Conservation (phyloP, 2,888 invertebrate genomes). For the Chrysomela aeneicollis region DNA sequence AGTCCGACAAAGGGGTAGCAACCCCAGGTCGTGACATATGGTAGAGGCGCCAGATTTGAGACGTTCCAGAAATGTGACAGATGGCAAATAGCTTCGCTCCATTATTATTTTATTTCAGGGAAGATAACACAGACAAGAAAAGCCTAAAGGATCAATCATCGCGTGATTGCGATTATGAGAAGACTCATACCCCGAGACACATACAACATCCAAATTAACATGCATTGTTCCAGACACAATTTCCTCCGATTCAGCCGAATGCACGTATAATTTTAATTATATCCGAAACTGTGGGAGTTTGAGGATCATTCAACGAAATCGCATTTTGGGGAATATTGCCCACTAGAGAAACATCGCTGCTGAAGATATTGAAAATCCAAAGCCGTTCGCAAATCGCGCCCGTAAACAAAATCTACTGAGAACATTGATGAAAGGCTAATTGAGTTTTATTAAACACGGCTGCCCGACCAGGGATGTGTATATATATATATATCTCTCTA, state of each 20-base stretch:
- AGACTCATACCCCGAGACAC: background rate
- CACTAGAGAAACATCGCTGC: constrained; percentile 35
- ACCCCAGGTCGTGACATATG: too few species aligned
- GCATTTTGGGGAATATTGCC: constrained; percentile 32
- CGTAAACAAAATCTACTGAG: constrained; percentile 43
- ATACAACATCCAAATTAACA: constrained; percentile 13
- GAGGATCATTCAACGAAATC: constrained; percentile 30
- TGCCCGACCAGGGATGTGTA: constrained; percentile 9
- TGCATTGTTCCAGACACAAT: constrained; percentile 19
- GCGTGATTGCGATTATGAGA: too few species aligned
- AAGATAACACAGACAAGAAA: too few species aligned
- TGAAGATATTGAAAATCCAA: constrained; percentile 42
- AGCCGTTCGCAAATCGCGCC: constrained; percentile 41
- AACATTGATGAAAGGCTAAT: constrained; percentile 45
- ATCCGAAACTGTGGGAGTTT: constrained; percentile 19
- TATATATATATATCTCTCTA: too few species aligned
- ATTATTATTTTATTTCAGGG: too few species aligned
- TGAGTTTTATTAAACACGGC: constrained; percentile 41
- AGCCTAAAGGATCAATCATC: too few species aligned
- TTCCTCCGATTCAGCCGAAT: constrained; percentile 17
- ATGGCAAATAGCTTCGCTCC: too few species aligned
- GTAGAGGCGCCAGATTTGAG: too few species aligned
- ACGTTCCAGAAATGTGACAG: too few species aligned
- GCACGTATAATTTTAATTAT: constrained; percentile 13
- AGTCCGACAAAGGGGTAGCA: too few species aligned